These are phyloP conservation scores for Apocheima hispidaria DNA, from an alignment of 2,888 invertebrate genomes.

Conservation along the genomic window DNA sequence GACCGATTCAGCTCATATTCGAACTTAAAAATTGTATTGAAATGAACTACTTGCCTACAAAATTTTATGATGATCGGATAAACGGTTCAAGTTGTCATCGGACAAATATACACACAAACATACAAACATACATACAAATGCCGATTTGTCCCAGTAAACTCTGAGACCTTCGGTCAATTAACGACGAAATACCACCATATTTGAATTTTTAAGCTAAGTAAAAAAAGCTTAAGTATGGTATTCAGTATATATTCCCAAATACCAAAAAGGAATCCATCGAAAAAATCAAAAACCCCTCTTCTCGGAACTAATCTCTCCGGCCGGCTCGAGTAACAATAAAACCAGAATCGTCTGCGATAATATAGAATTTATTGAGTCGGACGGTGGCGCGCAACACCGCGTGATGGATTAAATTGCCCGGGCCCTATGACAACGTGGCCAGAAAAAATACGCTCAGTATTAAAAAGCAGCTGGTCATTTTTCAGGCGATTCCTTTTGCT, in stretches of 20 bases:
- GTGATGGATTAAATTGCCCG: conserved; percentile 87
- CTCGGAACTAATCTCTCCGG: conserved; percentile 67
- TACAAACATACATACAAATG: no score
- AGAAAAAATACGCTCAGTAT: conserved; percentile 84
- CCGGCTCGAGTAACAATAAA: conserved; percentile 74
- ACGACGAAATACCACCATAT: no score
- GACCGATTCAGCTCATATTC: no score
- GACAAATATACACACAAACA: no score
- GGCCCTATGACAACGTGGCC: conserved; percentile 85
- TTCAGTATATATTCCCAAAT: background rate
- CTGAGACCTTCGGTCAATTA: no score
- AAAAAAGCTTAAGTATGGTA: background rate
- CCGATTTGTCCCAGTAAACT: no score
- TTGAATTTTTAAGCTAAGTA: no score
- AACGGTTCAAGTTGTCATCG: no score
- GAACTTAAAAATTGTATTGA: no score
- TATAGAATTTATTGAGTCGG: conserved; percentile 83
- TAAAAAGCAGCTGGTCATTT: conserved; percentile 86
- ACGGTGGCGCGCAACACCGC: conserved; percentile 70
- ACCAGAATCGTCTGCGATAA: conserved; percentile 80
- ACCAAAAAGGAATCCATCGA: conserved; percentile 28
- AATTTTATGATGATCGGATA: no score
- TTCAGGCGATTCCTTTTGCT: conserved; percentile 86
- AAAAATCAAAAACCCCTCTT: conserved; percentile 35
- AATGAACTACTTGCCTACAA: no score